Evolutionary conservation across 1,140 invertebrate genomes (phyloP).

Genomic region (Physella acuta): DNA sequence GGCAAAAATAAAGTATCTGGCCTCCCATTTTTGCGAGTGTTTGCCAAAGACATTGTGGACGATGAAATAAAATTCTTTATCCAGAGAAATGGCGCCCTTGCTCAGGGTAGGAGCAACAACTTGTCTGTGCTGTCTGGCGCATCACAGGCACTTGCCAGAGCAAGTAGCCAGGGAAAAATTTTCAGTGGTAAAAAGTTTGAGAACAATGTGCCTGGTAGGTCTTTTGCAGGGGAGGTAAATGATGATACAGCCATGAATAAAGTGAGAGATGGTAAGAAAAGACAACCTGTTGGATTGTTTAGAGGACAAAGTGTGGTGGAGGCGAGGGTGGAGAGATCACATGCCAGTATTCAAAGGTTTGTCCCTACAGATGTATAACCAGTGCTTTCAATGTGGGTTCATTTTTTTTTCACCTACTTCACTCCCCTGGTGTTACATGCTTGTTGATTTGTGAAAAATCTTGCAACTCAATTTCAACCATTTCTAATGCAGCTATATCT

Average conservation of each 20-base stretch:
- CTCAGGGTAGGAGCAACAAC: slow-evolving; percentile 21
- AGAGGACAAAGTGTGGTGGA: slow-evolving; percentile 38
- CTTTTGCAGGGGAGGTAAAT: slow-evolving; percentile 1
- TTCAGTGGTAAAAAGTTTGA: too few relatives aligned
- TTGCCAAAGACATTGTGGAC: slow-evolving; percentile 41
- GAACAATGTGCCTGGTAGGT: too few relatives aligned
- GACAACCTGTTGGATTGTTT: slow-evolving; percentile 29
- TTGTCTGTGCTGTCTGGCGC: slow-evolving; percentile 28
- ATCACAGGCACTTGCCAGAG: slow-evolving; percentile 2
- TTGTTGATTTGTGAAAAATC: too few relatives aligned
- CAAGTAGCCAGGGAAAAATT: neutral
- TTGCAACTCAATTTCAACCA: too few relatives aligned
- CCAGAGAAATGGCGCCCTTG: slow-evolving; percentile 11
- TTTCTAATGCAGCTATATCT: too few relatives aligned
- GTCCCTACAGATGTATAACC: too few relatives aligned
- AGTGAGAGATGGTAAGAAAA: neutral
- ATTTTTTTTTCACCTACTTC: too few relatives aligned
- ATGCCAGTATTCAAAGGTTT: slow-evolving; percentile 27
- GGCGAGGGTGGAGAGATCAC: slow-evolving; percentile 10
- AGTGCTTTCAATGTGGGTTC: too few relatives aligned
- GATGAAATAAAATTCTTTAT: slow-evolving; percentile 39
- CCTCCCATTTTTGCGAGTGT: slow-evolving; percentile 44
- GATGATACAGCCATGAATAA: neutral
- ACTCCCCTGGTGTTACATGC: too few relatives aligned
- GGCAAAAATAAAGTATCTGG: slow-evolving; percentile 26